A percentile compares a stretch with the other conserved stretches of the same genome.
These are phyloP conservation scores for Aphis gossypii DNA, from an alignment of 1,140 invertebrate genomes.

Conservation along the genomic window DNA sequence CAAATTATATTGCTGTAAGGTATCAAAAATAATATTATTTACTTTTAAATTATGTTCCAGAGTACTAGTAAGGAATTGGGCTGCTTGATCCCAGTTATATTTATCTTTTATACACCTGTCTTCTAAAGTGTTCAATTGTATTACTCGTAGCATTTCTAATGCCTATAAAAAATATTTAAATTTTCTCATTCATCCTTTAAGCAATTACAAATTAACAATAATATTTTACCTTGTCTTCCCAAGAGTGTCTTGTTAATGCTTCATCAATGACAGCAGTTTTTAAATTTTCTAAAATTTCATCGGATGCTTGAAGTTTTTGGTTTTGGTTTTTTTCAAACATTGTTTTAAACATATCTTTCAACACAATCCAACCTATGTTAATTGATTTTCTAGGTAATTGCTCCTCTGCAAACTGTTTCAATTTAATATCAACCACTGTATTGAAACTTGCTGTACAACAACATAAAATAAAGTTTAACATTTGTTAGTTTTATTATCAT, in stretches of 20 bases:
- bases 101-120: conserved; percentile 92
- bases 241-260: conserved; percentile 83
- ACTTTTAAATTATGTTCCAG: conserved; percentile 78
- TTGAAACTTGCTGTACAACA: conserved; percentile 82
- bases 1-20: background rate
- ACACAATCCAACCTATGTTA: conserved; percentile 83
- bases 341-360: conserved; percentile 86
- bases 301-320: conserved; percentile 63
- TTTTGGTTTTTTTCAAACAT: conserved; percentile 71
- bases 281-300: conserved; percentile 89
- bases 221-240: conserved; percentile 83
- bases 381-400: conserved; percentile 85
- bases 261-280: conserved; percentile 89
- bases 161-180: conserved; percentile 65
- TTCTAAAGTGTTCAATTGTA: conserved; percentile 94
- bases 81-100: conserved; percentile 91
- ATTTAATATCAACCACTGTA: conserved; percentile 94
- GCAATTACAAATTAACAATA: background rate
- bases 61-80: conserved; percentile 86
- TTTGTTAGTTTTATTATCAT: too few species aligned
- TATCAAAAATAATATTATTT: background rate
- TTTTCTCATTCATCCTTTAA: background rate
- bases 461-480: conserved; percentile 6
- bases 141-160: conserved; percentile 84
- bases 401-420: conserved; percentile 94